Evolutionary conservation across 1,140 invertebrate species (phyloP).

Genomic region (Halotydeus destructor): DNA sequence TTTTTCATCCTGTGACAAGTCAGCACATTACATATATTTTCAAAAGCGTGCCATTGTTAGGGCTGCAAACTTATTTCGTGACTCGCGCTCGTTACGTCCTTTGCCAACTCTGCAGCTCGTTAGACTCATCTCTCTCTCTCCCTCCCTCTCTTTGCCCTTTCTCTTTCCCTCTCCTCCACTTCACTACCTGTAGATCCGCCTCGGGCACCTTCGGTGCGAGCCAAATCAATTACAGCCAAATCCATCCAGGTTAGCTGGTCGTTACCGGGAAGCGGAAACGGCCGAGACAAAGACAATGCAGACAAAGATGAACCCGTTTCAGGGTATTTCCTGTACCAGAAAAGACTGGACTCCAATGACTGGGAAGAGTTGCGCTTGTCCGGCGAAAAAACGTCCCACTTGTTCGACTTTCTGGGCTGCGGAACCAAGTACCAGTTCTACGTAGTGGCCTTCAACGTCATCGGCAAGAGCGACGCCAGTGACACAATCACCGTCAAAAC

Average conservation of each 20-base stretch:
- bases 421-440: slow-evolving; percentile 67
- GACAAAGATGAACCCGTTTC: neutral
- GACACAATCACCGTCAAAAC: slow-evolving; percentile 17
- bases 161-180: neutral
- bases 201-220: slow-evolving; percentile 11
- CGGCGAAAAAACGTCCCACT: neutral
- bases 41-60: neutral
- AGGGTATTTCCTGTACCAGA: slow-evolving; percentile 26
- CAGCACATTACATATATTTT: neutral
- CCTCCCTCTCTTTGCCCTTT: no score
- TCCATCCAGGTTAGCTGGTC: slow-evolving; percentile 17
- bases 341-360: slow-evolving; percentile 30
- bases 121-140: no score
- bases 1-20: neutral
- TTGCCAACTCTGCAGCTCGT: no score
- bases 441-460: slow-evolving; percentile 64
- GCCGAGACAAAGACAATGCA: neutral
- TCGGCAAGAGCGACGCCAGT: slow-evolving; percentile 62
- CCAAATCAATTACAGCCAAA: slow-evolving; percentile 12
- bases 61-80: neutral
- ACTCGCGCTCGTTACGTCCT: no score
- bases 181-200: slow-evolving; percentile 15
- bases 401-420: slow-evolving; percentile 26
- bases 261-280: no score
- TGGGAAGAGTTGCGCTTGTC: slow-evolving; percentile 28